phyloP scores from a whole-genome alignment of 2,888 invertebrate genomes.

The Vannuccia rotundouncinata region DNA sequence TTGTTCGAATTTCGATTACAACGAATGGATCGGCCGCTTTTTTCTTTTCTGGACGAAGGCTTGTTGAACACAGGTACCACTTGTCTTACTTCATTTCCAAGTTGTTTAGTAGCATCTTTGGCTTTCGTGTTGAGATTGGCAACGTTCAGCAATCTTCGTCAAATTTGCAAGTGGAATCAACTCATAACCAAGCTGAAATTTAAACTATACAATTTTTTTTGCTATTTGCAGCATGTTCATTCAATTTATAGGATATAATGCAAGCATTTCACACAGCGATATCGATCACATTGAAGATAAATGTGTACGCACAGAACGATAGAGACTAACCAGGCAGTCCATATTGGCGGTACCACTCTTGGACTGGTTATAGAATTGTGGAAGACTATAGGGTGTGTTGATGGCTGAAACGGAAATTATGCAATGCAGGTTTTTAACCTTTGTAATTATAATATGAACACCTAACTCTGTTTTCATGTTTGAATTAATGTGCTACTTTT shows the following conservation, averaged over 20 bases:
- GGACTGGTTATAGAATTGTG: background rate
- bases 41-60: background rate
- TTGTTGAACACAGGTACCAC: background rate
- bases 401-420: background rate
- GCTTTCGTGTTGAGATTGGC: background rate
- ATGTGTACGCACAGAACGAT: background rate
- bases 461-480: background rate
- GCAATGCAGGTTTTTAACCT: background rate
- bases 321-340: background rate
- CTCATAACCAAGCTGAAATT: background rate
- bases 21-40: background rate
- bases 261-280: background rate
- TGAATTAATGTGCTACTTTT: background rate
- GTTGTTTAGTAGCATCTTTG: background rate
- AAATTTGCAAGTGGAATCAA: background rate
- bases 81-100: background rate
- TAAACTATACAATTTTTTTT: background rate
- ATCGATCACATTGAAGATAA: slow-evolving; percentile 3
- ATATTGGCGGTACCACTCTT: background rate
- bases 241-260: background rate
- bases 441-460: background rate
- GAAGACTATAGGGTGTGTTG: background rate
- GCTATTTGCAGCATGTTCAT: background rate
- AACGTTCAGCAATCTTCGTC: background rate
- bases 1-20: background rate